These are phyloP conservation scores for Anas flavirostris DNA, from an alignment of 2,797 vertebrate species.

Conservation along the genomic window DNA sequence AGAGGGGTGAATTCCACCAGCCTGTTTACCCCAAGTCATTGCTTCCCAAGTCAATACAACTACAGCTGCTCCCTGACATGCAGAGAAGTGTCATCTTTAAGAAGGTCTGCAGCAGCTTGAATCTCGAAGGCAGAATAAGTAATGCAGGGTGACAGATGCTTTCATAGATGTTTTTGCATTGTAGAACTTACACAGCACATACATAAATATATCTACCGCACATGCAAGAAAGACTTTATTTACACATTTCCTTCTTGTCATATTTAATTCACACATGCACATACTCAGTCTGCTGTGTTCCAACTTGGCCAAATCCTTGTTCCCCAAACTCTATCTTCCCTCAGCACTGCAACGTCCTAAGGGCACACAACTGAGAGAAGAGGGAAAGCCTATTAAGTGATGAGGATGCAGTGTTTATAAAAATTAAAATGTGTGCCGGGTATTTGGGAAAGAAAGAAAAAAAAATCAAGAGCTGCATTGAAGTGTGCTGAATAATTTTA, in stretches of 20 bases:
- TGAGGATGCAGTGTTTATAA: slow-evolving; percentile 60
- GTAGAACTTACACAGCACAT: slow-evolving; percentile 47
- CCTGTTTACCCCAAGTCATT: slow-evolving; percentile 10
- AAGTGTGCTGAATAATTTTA: slow-evolving; percentile 71
- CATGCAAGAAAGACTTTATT: slow-evolving; percentile 56
- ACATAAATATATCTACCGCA: slow-evolving; percentile 51
- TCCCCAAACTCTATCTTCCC: slow-evolving; percentile 62
- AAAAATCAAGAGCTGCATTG: slow-evolving; percentile 60
- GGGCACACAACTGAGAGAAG: slow-evolving; percentile 47
- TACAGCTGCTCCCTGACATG: slow-evolving; percentile 29
- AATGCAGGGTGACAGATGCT: slow-evolving; percentile 55
- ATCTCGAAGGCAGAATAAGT: slow-evolving; percentile 54
- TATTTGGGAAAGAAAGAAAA: slow-evolving; percentile 60
- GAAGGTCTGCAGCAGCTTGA: slow-evolving; percentile 11
- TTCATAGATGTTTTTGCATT: slow-evolving; percentile 61
- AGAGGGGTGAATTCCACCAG: background rate
- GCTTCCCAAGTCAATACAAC: slow-evolving; percentile 4
- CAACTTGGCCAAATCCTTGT: slow-evolving; percentile 50
- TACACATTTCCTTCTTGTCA: slow-evolving; percentile 59
- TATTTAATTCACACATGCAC: slow-evolving; percentile 47
- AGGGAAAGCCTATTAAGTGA: slow-evolving; percentile 63
- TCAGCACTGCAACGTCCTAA: slow-evolving; percentile 50
- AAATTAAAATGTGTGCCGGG: slow-evolving; percentile 62
- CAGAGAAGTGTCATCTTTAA: slow-evolving; percentile 15
- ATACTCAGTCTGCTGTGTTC: background rate